These are phyloP conservation scores for Suncus etruscus DNA, from an alignment of 2,113 vertebrate species.

Conservation along the genomic window DNA sequence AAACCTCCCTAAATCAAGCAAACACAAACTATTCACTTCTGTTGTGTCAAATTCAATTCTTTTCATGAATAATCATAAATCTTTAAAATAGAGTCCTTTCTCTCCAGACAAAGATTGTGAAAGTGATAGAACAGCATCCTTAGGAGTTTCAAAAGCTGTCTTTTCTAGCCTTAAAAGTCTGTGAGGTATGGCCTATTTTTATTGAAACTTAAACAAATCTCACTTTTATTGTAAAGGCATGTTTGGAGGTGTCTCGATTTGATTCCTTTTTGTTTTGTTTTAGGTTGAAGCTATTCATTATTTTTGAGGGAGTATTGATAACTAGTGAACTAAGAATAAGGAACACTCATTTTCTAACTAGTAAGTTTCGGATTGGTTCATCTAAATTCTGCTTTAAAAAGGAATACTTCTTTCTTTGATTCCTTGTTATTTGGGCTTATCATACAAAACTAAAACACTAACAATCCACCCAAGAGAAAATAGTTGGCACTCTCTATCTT, in stretches of 20 bases:
- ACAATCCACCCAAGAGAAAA: neutral
- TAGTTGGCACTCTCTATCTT: neutral
- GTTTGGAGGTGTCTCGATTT: neutral
- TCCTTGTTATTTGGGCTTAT: neutral
- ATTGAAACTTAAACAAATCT: neutral
- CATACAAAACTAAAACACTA: neutral
- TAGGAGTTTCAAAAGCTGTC: neutral
- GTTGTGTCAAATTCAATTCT: neutral
- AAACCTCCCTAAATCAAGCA: too few species aligned
- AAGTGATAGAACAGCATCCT: neutral
- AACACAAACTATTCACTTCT: neutral
- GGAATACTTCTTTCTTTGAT: neutral
- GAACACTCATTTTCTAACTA: neutral
- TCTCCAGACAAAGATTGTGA: neutral
- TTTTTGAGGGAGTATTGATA: slow-evolving; percentile 31
- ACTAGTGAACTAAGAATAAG: neutral
- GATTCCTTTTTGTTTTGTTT: neutral
- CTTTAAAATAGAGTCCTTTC: neutral
- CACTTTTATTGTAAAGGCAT: slow-evolving; percentile 43
- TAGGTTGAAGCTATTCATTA: slow-evolving; percentile 32
- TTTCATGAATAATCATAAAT: slow-evolving; percentile 7
- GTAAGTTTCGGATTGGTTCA: neutral
- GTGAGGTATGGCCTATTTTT: slow-evolving; percentile 21
- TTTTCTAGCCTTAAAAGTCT: neutral
- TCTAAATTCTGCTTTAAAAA: slow-evolving; percentile 9